These are phyloP conservation scores for Zapornia atra DNA, from an alignment of 2,113 vertebrate genomes.

Conservation along the genomic window DNA sequence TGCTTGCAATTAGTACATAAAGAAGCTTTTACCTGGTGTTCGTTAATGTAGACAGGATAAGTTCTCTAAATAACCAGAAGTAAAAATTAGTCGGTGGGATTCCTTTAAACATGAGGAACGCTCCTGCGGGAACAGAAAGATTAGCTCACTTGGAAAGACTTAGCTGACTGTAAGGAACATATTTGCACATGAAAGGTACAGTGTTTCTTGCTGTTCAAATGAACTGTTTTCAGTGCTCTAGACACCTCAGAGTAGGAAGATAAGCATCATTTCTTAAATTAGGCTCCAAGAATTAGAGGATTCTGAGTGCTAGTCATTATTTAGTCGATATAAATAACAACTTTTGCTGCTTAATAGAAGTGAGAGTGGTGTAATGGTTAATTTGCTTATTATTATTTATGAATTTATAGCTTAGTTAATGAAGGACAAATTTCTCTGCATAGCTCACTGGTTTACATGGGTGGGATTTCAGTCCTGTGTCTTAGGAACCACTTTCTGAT, in stretches of 20 bases:
- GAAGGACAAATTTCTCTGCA: neutral
- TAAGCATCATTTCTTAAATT: neutral
- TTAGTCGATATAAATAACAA: neutral
- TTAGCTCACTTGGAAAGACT: conserved; percentile 16
- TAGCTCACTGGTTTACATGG: neutral
- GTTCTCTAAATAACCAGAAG: neutral
- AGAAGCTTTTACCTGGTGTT: neutral
- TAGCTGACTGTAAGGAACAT: neutral
- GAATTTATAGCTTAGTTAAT: neutral
- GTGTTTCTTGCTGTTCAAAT: neutral
- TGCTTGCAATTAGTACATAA: neutral
- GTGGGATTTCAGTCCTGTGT: neutral
- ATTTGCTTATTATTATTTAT: neutral
- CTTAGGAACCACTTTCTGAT: neutral
- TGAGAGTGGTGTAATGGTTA: neutral
- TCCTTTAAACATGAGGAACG: neutral
- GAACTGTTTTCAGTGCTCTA: neutral
- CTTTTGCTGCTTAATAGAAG: neutral
- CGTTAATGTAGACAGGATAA: neutral
- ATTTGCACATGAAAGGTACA: conserved; percentile 34
- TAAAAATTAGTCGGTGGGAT: conserved; percentile 7
- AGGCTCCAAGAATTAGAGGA: neutral
- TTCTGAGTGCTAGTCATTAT: neutral
- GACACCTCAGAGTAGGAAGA: neutral
- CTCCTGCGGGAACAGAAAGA: conserved; percentile 18